Conservation (phyloP, 23 tunicate species). For the Halocynthia aurantium region DNA sequence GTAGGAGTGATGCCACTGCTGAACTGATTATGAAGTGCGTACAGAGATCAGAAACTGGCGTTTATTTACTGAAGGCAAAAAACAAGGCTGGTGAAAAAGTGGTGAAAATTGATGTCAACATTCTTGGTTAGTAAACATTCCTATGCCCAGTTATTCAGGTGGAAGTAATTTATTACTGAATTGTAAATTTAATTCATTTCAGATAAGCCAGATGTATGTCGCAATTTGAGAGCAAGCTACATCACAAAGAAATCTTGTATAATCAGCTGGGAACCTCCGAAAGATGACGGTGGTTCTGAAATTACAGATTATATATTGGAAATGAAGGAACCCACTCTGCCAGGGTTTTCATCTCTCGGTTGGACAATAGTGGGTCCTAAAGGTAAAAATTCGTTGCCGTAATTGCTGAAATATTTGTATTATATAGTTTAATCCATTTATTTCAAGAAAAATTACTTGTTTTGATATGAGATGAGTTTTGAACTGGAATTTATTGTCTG, state of each 20-base stretch:
- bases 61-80: constrained; percentile 56
- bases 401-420: neutral
- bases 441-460: neutral
- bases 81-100: constrained; percentile 72
- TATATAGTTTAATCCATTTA: neutral
- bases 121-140: constrained; percentile 20
- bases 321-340: constrained; percentile 70
- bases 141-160: neutral
- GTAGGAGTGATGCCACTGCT: neutral
- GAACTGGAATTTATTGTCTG: neutral
- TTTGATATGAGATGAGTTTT: too few relatives aligned
- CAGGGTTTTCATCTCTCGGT: constrained; percentile 75
- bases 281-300: constrained; percentile 91
- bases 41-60: constrained; percentile 67
- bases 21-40: constrained; percentile 32
- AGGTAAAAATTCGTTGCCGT: constrained; percentile 4
- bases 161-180: neutral
- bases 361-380: constrained; percentile 82
- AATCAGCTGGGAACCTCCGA: constrained; percentile 83
- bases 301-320: constrained; percentile 81
- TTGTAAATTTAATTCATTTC: neutral
- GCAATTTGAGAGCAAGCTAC: constrained; percentile 74
- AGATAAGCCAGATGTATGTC: constrained; percentile 76
- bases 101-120: constrained; percentile 55
- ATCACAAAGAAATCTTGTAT: constrained; percentile 72